These are phyloP conservation scores for Gonioctena quinquepunctata DNA, from an alignment of 1,140 invertebrate species.

Conservation along the genomic window DNA sequence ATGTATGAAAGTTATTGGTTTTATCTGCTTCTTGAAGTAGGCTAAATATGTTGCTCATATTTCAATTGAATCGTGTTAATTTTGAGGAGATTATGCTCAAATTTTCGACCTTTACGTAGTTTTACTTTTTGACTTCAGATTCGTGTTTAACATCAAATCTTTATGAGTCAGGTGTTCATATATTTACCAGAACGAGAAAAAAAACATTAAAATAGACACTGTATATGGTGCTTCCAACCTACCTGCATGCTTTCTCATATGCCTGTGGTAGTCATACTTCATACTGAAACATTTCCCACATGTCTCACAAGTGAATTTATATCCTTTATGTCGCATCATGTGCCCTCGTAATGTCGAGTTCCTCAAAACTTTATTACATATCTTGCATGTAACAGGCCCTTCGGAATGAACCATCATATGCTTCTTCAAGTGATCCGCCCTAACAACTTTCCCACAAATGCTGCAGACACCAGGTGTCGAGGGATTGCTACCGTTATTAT, in stretches of 20 bases:
- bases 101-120: no score
- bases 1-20: no score
- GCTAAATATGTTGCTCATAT: no score
- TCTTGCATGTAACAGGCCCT: conserved; percentile 30
- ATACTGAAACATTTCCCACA: conserved; percentile 41
- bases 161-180: no score
- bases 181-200: no score
- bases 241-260: conserved; percentile 40
- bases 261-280: conserved; percentile 37
- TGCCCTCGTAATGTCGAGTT: conserved; percentile 40
- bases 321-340: conserved; percentile 33
- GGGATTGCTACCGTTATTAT: conserved; percentile 41
- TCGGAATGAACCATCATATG: conserved; percentile 41
- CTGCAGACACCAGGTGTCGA: conserved; percentile 38
- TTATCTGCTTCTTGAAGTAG: no score
- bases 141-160: no score
- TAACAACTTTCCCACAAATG: conserved; percentile 40
- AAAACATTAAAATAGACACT: no score
- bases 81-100: no score
- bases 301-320: conserved; percentile 38
- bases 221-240: no score
- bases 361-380: conserved; percentile 40
- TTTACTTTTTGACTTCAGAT: no score
- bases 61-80: no score
- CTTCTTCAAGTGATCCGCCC: conserved; percentile 41